Conservation (phyloP, 37 sponge, comb jelly and placozoan species). For the Geodia barretti region DNA sequence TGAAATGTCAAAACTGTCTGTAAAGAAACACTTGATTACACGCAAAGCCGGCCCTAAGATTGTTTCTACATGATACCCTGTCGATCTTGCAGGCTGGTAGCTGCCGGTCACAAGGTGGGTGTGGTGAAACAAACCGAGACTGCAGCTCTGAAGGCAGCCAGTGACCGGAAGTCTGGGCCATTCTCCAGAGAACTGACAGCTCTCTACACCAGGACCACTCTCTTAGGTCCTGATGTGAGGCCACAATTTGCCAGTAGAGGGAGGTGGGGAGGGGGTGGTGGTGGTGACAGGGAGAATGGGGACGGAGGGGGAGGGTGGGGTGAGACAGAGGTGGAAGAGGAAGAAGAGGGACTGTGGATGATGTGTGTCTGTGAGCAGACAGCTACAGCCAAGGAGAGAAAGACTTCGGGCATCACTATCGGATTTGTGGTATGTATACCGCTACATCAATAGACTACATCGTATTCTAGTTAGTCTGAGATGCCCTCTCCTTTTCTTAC, state of each 20-base stretch:
- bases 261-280: background rate
- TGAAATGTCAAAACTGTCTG: too few relatives aligned
- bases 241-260: background rate
- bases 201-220: slow-evolving; percentile 54
- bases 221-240: slow-evolving; percentile 31
- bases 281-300: background rate
- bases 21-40: too few relatives aligned
- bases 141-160: slow-evolving; percentile 58
- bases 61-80: background rate
- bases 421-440: slow-evolving; percentile 46
- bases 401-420: slow-evolving; percentile 9
- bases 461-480: background rate
- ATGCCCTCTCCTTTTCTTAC: background rate
- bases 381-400: slow-evolving; percentile 1
- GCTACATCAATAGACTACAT: background rate
- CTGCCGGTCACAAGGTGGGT: slow-evolving; percentile 64
- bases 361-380: slow-evolving; percentile 36
- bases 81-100: slow-evolving; percentile 31
- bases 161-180: slow-evolving; percentile 51
- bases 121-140: slow-evolving; percentile 68
- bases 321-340: background rate
- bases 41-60: too few relatives aligned
- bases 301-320: background rate
- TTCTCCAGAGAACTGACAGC: slow-evolving; percentile 56
- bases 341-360: slow-evolving; percentile 34